Evolutionary conservation across 2,888 invertebrate genomes (phyloP).

Genomic region (Rhaphigaster nebulosa): DNA sequence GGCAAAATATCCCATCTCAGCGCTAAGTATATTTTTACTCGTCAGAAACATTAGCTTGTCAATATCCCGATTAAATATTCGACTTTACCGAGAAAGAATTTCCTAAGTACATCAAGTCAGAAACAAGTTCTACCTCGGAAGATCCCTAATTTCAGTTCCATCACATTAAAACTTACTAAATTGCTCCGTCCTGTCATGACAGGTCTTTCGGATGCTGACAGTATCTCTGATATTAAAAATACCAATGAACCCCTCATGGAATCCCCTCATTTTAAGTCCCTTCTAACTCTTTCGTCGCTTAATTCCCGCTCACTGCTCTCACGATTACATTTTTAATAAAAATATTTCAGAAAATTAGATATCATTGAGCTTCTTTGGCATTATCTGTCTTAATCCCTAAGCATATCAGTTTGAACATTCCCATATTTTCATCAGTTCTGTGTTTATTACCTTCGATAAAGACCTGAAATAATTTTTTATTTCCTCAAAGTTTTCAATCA

Average conservation of each 20-base stretch:
- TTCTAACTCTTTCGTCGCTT: slow-evolving; percentile 6
- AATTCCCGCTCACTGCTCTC: neutral
- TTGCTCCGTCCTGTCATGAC: slow-evolving; percentile 1
- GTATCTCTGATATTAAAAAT: slow-evolving; percentile 39
- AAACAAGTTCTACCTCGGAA: neutral
- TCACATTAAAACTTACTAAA: slow-evolving; percentile 38
- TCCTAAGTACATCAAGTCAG: slow-evolving; percentile 22
- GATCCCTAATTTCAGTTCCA: neutral
- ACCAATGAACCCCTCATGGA: neutral
- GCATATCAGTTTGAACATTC: neutral
- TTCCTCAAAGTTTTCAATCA: no score
- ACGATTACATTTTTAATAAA: neutral
- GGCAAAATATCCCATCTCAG: neutral
- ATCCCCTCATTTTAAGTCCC: neutral
- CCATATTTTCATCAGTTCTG: no score
- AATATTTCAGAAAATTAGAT: neutral
- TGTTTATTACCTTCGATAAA: no score
- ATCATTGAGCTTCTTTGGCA: neutral
- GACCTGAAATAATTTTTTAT: no score
- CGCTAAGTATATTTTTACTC: neutral
- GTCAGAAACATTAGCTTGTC: slow-evolving; percentile 5
- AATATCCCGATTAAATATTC: neutral
- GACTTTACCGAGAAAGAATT: slow-evolving; percentile 1
- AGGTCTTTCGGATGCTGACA: slow-evolving; percentile 13
- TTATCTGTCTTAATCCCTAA: neutral